phyloP scores from a whole-genome alignment of 2,797 vertebrate species.

The Sebastes nivosus region DNA sequence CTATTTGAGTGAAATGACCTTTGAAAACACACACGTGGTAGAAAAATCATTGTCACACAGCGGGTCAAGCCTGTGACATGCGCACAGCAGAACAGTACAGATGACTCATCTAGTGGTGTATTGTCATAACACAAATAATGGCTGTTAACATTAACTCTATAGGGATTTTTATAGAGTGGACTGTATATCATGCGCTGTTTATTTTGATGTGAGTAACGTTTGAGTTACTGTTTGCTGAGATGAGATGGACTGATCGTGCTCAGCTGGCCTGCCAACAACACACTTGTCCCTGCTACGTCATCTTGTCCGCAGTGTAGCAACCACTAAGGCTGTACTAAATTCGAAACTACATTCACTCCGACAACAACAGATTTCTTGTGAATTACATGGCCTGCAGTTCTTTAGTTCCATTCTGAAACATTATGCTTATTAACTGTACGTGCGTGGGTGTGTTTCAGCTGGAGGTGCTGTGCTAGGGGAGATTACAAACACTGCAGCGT shows the following conservation, averaged over 20 bases:
- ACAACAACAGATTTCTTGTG: background rate
- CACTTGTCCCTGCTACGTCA: background rate
- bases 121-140: background rate
- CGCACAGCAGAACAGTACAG: background rate
- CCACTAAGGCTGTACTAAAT: background rate
- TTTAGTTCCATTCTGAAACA: background rate
- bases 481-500: background rate
- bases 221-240: too few species aligned
- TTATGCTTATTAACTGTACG: background rate
- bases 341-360: background rate
- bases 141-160: background rate
- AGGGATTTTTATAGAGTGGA: background rate
- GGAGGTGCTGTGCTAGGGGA: background rate
- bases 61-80: slow-evolving; percentile 6
- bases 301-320: background rate
- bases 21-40: slow-evolving; percentile 10
- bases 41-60: slow-evolving; percentile 2
- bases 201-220: too few species aligned
- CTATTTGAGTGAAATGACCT: slow-evolving; percentile 23
- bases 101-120: background rate
- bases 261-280: too few species aligned
- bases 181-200: background rate
- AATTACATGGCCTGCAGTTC: background rate
- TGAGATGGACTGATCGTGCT: too few species aligned
- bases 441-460: slow-evolving; percentile 15